These are phyloP conservation scores for Resseliella maxima DNA, from an alignment of 2,888 invertebrate genomes.

Conservation along the genomic window DNA sequence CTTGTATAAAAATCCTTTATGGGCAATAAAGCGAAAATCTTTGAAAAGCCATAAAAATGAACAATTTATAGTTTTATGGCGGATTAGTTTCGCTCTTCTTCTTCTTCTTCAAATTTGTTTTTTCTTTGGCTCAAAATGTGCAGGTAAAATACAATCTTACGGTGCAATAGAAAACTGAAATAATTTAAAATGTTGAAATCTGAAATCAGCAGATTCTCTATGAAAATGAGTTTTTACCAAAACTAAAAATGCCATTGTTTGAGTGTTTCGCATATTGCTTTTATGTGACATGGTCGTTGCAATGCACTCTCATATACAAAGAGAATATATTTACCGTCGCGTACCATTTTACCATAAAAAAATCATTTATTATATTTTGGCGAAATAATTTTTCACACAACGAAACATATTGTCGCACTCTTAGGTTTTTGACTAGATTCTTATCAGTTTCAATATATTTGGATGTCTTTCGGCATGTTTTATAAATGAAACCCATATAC, in stretches of 20 bases:
- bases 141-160: neutral
- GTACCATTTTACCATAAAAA: slow-evolving; percentile 53
- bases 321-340: neutral
- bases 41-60: slow-evolving; percentile 34
- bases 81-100: no score
- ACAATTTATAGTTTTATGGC: slow-evolving; percentile 42
- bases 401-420: slow-evolving; percentile 40
- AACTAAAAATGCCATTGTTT: neutral
- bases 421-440: neutral
- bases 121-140: no score
- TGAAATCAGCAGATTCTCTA: slow-evolving; percentile 17
- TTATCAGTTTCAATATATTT: slow-evolving; percentile 43
- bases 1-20: neutral
- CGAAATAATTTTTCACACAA: slow-evolving; percentile 39
- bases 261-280: neutral
- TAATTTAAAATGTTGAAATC: slow-evolving; percentile 44
- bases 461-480: slow-evolving; percentile 26
- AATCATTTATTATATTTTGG: slow-evolving; percentile 38
- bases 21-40: slow-evolving; percentile 37
- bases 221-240: neutral
- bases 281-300: neutral
- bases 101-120: no score
- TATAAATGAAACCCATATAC: neutral
- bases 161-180: neutral
- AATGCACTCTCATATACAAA: neutral